Evolutionary conservation across 2,888 invertebrate species (phyloP).

Genomic region (Ceraclea dissimilis): DNA sequence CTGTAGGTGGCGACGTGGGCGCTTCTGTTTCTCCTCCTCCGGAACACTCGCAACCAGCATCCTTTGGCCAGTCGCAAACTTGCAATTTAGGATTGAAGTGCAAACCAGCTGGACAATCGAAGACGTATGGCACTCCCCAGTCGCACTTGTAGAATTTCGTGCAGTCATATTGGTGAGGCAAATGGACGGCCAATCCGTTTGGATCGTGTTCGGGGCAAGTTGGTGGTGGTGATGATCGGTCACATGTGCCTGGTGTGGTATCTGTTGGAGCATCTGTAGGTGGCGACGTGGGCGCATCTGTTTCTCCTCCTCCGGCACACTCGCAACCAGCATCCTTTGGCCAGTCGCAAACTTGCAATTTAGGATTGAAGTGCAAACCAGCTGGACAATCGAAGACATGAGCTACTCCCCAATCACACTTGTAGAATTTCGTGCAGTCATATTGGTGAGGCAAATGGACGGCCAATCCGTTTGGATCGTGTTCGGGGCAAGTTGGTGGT

Average conservation of each 20-base stretch:
- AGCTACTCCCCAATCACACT: neutral
- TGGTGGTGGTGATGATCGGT: neutral
- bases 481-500: slow-evolving; percentile 20
- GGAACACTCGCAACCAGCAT: neutral
- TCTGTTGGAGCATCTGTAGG: neutral
- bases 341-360: slow-evolving; percentile 4
- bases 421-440: slow-evolving; percentile 5
- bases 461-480: slow-evolving; percentile 17
- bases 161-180: slow-evolving; percentile 22
- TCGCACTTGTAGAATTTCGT: slow-evolving; percentile 24
- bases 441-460: slow-evolving; percentile 13
- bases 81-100: slow-evolving; percentile 26
- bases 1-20: too few relatives aligned
- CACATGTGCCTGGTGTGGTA: neutral
- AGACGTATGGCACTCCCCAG: slow-evolving; percentile 25
- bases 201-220: slow-evolving; percentile 24
- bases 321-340: neutral
- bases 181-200: slow-evolving; percentile 11
- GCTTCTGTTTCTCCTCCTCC: too few relatives aligned
- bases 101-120: slow-evolving; percentile 26
- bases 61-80: neutral
- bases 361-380: neutral
- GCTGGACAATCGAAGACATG: neutral
- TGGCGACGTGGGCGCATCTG: neutral
- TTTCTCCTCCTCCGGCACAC: neutral